A percentile compares a stretch with the other conserved stretches of the same genome.
These are phyloP conservation scores for Cosmopolites sordidus DNA, from an alignment of 2,888 invertebrate genomes.

Conservation along the genomic window DNA sequence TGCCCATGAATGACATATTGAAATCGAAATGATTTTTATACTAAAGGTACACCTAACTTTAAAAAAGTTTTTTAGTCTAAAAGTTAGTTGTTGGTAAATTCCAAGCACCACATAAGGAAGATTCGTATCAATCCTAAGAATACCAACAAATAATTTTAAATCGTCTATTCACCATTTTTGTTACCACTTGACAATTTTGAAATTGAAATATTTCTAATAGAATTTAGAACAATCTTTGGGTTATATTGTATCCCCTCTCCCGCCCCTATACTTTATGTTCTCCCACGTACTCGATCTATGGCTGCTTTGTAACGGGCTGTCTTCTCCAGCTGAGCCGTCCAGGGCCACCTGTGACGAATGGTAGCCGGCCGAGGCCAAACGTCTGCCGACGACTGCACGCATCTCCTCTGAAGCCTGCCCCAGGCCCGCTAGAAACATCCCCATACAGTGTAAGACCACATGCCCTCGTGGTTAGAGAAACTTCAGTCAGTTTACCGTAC, in stretches of 20 bases:
- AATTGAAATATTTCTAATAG: no score
- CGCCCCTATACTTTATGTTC: neutral
- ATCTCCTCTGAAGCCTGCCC: conserved; percentile 42
- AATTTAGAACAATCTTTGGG: no score
- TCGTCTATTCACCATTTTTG: no score
- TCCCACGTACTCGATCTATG: conserved; percentile 76
- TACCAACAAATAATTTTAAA: no score
- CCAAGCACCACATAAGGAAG: no score
- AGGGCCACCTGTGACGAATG: conserved; percentile 49
- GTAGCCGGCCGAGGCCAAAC: conserved; percentile 52
- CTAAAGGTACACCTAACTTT: no score
- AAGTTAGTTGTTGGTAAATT: no score
- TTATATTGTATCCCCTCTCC: neutral
- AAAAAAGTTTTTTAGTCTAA: no score
- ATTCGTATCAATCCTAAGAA: no score
- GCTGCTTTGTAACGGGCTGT: conserved; percentile 78
- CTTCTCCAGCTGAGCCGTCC: conserved; percentile 79
- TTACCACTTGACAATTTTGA: no score
- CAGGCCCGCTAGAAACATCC: conserved; percentile 41
- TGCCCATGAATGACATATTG: no score
- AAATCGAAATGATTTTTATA: no score
- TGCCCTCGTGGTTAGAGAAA: neutral
- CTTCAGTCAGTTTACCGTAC: neutral
- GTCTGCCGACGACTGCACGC: conserved; percentile 50
- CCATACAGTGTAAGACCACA: conserved; percentile 5